Conservation (phyloP, 1,140 invertebrate genomes). For the Adoxophyes honmai region DNA sequence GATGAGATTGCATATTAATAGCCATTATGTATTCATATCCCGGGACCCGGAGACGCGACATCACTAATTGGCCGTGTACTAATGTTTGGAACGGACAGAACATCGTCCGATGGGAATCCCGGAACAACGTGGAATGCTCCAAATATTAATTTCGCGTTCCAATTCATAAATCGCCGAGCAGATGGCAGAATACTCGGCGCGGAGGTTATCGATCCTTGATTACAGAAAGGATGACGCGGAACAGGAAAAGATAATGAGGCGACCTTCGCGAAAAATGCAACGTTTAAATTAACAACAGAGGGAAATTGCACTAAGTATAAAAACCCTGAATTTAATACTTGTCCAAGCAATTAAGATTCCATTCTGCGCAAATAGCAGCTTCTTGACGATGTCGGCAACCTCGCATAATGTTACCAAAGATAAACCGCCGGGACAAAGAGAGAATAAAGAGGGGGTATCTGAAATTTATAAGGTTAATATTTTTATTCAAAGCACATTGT, state of each 20-base stretch:
- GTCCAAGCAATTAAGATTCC: too few species aligned
- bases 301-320: too few species aligned
- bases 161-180: background rate
- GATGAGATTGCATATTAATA: slow-evolving; percentile 10
- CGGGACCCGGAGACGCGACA: background rate
- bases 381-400: too few species aligned
- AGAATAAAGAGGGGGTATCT: too few species aligned
- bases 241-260: background rate
- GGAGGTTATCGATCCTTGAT: background rate
- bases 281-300: too few species aligned
- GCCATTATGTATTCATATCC: slow-evolving; percentile 11
- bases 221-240: background rate
- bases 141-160: slow-evolving; percentile 1
- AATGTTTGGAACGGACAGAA: slow-evolving; percentile 2
- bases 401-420: too few species aligned
- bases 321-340: too few species aligned
- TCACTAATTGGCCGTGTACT: slow-evolving; percentile 14
- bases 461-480: too few species aligned
- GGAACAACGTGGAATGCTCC: background rate
- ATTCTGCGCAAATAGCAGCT: too few species aligned
- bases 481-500: too few species aligned
- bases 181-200: too few species aligned
- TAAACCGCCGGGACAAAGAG: too few species aligned
- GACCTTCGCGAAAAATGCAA: background rate
- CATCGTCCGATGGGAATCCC: background rate